phyloP scores from a whole-genome alignment of 2,797 vertebrate genomes.

The Manis crassicaudata region DNA sequence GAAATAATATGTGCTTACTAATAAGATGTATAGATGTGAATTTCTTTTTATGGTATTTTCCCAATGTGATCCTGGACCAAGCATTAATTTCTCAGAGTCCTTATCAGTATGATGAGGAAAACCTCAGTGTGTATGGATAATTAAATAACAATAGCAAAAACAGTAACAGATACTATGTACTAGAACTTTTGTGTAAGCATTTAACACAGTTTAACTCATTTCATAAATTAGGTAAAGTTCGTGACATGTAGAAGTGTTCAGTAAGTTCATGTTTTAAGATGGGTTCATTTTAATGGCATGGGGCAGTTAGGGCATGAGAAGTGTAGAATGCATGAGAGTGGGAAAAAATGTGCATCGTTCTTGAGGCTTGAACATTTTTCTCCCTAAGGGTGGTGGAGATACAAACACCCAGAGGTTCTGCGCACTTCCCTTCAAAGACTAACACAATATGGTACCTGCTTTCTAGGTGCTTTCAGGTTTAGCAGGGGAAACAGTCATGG shows the following conservation, averaged over 20 bases:
- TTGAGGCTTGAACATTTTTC: background rate
- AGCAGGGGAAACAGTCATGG: background rate
- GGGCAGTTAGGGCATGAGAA: background rate
- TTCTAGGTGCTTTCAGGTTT: background rate
- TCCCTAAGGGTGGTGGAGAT: background rate
- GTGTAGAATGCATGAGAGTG: background rate
- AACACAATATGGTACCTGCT: background rate
- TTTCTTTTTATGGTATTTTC: constrained; percentile 12
- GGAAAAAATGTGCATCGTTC: background rate
- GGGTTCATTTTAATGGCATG: background rate
- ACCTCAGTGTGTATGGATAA: background rate
- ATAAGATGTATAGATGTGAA: background rate
- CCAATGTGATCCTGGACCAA: background rate
- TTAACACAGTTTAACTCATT: background rate
- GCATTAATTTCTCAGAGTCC: background rate
- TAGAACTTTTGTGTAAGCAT: background rate
- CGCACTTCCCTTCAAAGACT: background rate
- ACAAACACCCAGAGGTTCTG: background rate
- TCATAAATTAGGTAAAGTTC: background rate
- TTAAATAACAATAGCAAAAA: background rate
- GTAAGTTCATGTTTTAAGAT: background rate
- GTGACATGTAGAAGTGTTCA: background rate
- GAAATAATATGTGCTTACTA: background rate
- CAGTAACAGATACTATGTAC: background rate
- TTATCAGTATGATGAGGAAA: background rate